phyloP scores from a whole-genome alignment of 2,888 invertebrate genomes.

The Clanis bilineata region DNA sequence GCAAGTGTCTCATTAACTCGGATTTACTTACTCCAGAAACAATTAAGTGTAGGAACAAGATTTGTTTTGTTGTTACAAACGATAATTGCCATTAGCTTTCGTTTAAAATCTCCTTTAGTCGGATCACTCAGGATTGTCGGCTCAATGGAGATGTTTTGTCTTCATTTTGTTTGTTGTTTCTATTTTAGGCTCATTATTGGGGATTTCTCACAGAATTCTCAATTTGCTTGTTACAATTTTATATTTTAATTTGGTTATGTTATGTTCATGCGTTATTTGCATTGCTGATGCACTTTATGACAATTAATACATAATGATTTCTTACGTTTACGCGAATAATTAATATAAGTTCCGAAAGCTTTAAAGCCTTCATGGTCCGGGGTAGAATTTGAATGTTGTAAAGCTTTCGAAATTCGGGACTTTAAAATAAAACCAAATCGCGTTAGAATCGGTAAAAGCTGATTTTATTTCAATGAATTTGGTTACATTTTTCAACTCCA shows the following conservation, averaged over 20 bases:
- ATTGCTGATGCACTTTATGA: no score
- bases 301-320: no score
- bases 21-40: conserved; percentile 49
- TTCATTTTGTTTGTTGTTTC: neutral
- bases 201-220: neutral
- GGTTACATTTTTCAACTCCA: no score
- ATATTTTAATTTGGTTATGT: neutral
- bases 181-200: neutral
- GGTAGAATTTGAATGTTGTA: no score
- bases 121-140: neutral
- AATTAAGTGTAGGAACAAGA: conserved; percentile 45
- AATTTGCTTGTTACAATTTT: neutral
- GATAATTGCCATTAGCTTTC: conserved; percentile 8
- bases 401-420: no score
- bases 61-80: conserved; percentile 31
- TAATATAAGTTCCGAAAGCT: no score
- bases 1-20: conserved; percentile 55
- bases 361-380: no score
- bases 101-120: neutral
- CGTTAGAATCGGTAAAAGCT: no score
- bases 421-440: no score
- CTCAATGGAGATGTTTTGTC: neutral
- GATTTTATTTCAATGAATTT: no score
- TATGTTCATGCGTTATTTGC: no score
- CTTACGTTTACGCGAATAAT: no score